Conservation (phyloP, 35 echinoderm and acorn worm genomes). For the Diadema setosum region DNA sequence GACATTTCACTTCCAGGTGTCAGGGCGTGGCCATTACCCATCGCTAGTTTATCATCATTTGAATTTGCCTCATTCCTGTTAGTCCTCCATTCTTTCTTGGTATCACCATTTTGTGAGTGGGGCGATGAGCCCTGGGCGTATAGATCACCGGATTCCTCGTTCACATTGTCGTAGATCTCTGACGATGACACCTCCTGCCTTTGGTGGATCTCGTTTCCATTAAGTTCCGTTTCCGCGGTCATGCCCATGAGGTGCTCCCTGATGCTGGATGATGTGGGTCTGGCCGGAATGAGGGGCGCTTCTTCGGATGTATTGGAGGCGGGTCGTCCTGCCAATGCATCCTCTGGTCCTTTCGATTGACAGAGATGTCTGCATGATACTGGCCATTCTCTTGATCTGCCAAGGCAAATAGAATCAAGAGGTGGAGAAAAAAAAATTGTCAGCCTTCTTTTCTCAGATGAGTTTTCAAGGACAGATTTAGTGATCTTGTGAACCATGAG, state of each 20-base stretch:
- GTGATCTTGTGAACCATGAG: too few relatives aligned
- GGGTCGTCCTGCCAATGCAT: conserved; percentile 1
- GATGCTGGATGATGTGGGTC: conserved; percentile 44
- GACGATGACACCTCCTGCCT: background rate
- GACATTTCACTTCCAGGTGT: conserved; percentile 25
- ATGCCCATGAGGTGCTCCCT: conserved; percentile 30
- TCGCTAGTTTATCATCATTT: background rate
- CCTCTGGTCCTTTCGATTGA: background rate
- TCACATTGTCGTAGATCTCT: background rate
- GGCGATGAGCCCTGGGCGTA: background rate
- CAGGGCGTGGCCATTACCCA: background rate
- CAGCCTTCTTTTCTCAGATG: too few relatives aligned
- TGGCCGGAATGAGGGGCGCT: conserved; percentile 30
- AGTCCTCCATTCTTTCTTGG: background rate
- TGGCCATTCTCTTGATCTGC: conserved; percentile 22
- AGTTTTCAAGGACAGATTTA: too few relatives aligned
- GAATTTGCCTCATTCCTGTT: background rate
- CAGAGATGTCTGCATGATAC: background rate
- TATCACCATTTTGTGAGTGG: background rate
- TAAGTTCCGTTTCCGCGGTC: conserved; percentile 4
- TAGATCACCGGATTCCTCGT: background rate
- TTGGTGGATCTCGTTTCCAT: conserved; percentile 20
- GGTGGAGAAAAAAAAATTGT: too few relatives aligned
- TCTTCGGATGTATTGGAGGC: conserved; percentile 27
- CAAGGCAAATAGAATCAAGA: background rate